A percentile compares a stretch with the other conserved stretches of the same genome.
Conservation (phyloP, 1,140 invertebrate genomes). For the Callitettix versicolor region DNA sequence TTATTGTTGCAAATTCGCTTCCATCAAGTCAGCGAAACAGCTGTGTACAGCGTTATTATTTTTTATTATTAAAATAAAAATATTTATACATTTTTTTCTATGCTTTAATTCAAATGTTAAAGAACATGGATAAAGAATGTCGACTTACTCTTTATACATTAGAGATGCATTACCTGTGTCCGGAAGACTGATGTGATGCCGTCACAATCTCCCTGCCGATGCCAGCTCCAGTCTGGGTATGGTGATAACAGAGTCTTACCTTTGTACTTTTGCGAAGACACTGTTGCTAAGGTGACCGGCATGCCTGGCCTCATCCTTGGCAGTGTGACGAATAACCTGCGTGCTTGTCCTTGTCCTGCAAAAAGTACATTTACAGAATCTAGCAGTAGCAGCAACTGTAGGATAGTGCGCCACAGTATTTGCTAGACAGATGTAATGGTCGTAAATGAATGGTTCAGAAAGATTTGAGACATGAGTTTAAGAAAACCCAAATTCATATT, state of each 20-base stretch:
- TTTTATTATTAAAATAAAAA: no score
- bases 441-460: not conserved
- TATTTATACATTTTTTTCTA: no score
- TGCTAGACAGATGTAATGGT: no score
- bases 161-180: conserved; percentile 19
- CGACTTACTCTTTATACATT: not conserved
- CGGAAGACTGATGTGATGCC: conserved; percentile 26
- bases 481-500: not conserved
- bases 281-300: conserved; percentile 25
- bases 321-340: conserved; percentile 24
- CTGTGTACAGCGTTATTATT: no score
- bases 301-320: conserved; percentile 24
- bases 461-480: not conserved
- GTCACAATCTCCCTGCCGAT: conserved; percentile 22
- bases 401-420: not conserved
- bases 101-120: no score
- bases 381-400: not conserved
- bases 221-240: conserved; percentile 27
- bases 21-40: no score
- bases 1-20: no score
- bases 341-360: not conserved
- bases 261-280: conserved; percentile 14
- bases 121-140: not conserved
- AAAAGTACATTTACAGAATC: not conserved
- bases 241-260: conserved; percentile 22